Base-by-base conservation (phyloP, 2,797 vertebrate species). In the Sebastes diploproa region DNA sequence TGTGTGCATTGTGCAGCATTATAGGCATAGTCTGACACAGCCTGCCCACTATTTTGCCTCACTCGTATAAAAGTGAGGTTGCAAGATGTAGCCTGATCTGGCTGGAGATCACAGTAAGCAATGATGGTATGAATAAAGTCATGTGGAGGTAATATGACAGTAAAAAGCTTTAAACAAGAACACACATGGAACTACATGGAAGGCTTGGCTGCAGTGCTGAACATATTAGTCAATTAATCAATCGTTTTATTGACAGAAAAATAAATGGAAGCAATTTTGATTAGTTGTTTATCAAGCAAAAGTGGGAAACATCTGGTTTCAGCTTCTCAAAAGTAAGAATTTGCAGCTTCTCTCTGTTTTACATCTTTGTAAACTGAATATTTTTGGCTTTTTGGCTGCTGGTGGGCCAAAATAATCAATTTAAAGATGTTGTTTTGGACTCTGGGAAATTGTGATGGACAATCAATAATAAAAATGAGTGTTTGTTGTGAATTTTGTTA, bases 1-100 rank as follows among this genome's bases (percentile, higher is more conserved):
- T 80, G 13, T 84, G 59, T 81, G 76, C 79, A 88, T 89, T 93
- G 90, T 92, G 59, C 46, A 80, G 59, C 46, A 80, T 79, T 62
- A 64, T 16, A 56, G 9, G 22, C 38, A 60, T 38, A 72, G 71
- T 60, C 7, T 77, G 75, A 84, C 70, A 85, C 80, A 86, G 80
- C 61, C 64, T 70, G 54, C 60, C 50, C 75, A 74, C 65, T 79
- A 55, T 69, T 77, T 56, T 8, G 34, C 50, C 32, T 74, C 58
- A 62, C 29, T 77, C 50, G 64, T 72, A 75, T 36, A 56, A 68
- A 74, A 70, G 32, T 50, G 36, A 69, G 30, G 34, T 46, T 54
- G 56, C n/a, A 80, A 46, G n/a, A 77, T 59, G 71, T 27, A 42
- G 34, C 16, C 18, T 20, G 32, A 30, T 62, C 12, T 30, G 25